Evolutionary conservation across 2,113 vertebrate genomes (phyloP).

Genomic region (Amazona guildingii): DNA sequence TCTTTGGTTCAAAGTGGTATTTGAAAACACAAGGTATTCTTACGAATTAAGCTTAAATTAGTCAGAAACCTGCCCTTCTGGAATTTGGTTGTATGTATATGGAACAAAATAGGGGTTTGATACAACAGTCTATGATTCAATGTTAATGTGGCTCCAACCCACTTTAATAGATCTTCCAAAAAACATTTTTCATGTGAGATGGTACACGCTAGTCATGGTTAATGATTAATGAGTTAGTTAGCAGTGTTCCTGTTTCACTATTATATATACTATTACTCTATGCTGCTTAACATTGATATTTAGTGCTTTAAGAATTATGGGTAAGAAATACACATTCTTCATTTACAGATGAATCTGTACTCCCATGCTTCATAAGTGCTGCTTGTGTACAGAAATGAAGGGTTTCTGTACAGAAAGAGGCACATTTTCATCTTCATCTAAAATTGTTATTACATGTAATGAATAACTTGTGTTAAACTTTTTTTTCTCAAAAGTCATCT

Average conservation of each 20-base stretch:
- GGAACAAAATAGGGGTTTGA: not conserved
- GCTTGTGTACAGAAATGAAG: not conserved
- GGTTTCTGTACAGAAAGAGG: not conserved
- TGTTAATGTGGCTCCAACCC: not conserved
- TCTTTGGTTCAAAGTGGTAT: not conserved
- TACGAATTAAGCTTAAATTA: not conserved
- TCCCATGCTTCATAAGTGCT: not conserved
- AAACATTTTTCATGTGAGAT: not conserved
- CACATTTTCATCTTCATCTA: not conserved
- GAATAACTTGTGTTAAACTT: not conserved
- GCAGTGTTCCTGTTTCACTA: no score
- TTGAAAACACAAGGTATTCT: not conserved
- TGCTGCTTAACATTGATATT: not conserved
- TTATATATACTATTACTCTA: not conserved
- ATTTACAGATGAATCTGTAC: not conserved
- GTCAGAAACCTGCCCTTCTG: not conserved
- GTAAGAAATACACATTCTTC: not conserved
- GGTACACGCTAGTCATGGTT: not conserved
- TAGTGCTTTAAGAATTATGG: not conserved
- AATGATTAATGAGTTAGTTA: not conserved
- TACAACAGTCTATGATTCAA: not conserved
- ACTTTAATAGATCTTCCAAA: not conserved
- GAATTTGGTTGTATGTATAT: not conserved
- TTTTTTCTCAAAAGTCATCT: not conserved
- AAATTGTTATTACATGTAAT: not conserved